Evolutionary conservation across 2,113 vertebrate species (phyloP).

Genomic region (Perca flavescens): DNA sequence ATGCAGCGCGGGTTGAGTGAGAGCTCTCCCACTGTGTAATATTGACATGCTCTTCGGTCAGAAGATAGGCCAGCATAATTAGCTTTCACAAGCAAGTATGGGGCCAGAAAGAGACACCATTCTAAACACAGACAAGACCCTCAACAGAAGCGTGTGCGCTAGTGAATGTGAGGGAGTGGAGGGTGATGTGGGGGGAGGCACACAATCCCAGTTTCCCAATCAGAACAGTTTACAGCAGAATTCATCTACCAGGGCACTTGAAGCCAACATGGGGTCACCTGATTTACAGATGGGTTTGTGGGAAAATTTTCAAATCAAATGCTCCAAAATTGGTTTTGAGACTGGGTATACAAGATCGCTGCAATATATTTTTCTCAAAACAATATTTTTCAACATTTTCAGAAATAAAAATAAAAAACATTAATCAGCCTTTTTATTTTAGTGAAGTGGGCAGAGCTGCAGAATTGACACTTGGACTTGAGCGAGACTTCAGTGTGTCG

Average conservation of each 20-base stretch:
- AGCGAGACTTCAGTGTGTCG: neutral
- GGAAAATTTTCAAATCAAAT: neutral
- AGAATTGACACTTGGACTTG: neutral
- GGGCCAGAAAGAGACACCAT: conserved; percentile 55
- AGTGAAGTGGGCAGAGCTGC: neutral
- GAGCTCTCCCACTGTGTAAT: conserved; percentile 73
- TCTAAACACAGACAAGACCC: conserved; percentile 49
- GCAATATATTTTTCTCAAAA: conserved; percentile 3
- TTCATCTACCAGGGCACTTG: neutral
- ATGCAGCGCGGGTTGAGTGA: conserved; percentile 58
- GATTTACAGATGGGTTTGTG: neutral
- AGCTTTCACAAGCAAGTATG: conserved; percentile 60
- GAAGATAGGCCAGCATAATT: conserved; percentile 75
- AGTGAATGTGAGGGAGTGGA: neutral
- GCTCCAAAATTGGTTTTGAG: neutral
- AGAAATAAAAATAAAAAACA: neutral
- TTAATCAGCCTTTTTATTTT: neutral
- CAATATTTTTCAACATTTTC: neutral
- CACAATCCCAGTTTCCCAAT: neutral
- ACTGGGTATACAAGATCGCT: neutral
- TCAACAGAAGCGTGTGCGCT: conserved; percentile 23
- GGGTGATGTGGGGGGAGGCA: neutral
- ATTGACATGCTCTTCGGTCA: conserved; percentile 77
- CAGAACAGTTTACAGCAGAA: conserved; percentile 2
- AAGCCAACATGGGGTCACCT: neutral